Evolutionary conservation across 2,888 invertebrate species (phyloP), one percentile per base, ranked within the genome.

Genomic region (Diarsia dahlii): DNA sequence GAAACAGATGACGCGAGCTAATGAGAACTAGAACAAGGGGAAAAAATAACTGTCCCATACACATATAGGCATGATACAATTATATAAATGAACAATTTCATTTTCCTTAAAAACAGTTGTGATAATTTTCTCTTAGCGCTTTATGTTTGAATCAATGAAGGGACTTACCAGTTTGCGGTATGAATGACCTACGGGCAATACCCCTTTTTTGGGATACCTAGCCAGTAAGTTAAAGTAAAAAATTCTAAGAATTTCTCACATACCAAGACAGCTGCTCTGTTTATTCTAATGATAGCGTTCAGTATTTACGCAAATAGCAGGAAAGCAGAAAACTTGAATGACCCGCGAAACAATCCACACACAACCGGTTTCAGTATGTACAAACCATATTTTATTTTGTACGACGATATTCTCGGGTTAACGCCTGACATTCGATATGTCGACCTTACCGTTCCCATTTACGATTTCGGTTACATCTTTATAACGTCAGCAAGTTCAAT

Each of bases 401-500:
- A 69, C 81, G 60, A 58, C 18, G 28, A 63, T 70, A 73, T 81
- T 78, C 73, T 73, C 64, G 70, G 85, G 85, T 82, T 85, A 77
- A 82, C 78, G 85, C 52, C 85, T 74, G 85, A 85, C 82, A 82
- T 75, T 75, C 84, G 72, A 85, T 79, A 84, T 82, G 83, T 78
- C 85, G 85, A 82, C 74, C 83, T 82, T 72, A 78, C 78, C 70
- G 83, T 84, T 78, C 83, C 85, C 82, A 85, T 83, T 82, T 82
- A 81, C 85, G 71, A 82, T 78, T 84, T 85, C 86, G 64, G 78
- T 87, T 79, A 83, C 69, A 78, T 84, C 73, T 75, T 69, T 74
- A 63, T 84, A 78, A 82, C 84, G 82, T 86, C 86, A 88, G 70
- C 73, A 76, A 77, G 71, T 79, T 83, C 82, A 88, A 86, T 86